Evolutionary conservation across 2,113 vertebrate species (phyloP).

Genomic region (Puffinus mauretanicus): DNA sequence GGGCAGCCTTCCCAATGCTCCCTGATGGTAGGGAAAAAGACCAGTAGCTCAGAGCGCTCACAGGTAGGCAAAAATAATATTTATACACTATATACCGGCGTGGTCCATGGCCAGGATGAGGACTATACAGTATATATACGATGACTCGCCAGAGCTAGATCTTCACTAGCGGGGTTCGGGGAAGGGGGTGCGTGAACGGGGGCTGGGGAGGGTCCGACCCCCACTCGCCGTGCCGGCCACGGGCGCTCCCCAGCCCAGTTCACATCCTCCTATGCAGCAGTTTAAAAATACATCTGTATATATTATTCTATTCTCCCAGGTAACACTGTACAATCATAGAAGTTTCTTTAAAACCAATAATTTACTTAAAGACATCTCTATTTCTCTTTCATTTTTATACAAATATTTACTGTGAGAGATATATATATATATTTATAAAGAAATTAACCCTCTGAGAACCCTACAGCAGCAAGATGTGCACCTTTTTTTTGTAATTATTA

Average conservation of each 20-base stretch:
- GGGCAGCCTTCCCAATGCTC: background rate
- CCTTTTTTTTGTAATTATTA: slow-evolving; percentile 41
- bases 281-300: slow-evolving; percentile 67
- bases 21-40: background rate
- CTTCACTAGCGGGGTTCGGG: background rate
- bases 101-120: slow-evolving; percentile 38
- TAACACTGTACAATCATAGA: slow-evolving; percentile 69
- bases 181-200: background rate
- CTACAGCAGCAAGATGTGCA: slow-evolving; percentile 66
- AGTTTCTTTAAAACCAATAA: slow-evolving; percentile 71
- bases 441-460: slow-evolving; percentile 61
- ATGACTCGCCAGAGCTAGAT: slow-evolving; percentile 3
- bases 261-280: slow-evolving; percentile 10
- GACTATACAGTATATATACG: slow-evolving; percentile 38
- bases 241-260: background rate
- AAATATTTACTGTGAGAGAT: slow-evolving; percentile 67
- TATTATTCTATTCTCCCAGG: slow-evolving; percentile 68
- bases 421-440: slow-evolving; percentile 56
- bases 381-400: slow-evolving; percentile 54
- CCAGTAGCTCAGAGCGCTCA: slow-evolving; percentile 29
- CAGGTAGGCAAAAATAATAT: slow-evolving; percentile 55
- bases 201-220: background rate
- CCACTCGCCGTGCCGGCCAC: background rate
- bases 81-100: slow-evolving; percentile 24
- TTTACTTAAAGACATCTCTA: slow-evolving; percentile 70